Percentiles rank a stretch among this genome's conserved stretches.
Evolutionary conservation across 2,888 invertebrate genomes (phyloP).

Genomic region (Orchesella flavescens): DNA sequence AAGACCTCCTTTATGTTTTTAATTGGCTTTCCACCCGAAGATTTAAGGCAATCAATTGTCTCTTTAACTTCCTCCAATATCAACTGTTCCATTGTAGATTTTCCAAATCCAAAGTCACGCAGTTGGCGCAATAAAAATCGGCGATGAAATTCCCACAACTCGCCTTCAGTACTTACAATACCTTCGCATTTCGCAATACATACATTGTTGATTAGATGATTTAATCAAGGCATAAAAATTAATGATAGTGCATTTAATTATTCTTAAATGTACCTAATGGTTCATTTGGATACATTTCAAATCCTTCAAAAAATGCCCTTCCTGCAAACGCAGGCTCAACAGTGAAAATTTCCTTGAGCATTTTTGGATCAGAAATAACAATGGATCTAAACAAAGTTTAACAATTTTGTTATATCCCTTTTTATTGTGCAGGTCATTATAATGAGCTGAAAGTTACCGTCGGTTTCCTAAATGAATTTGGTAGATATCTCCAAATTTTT

Average conservation of each 20-base stretch:
- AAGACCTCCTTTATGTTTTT: constrained; percentile 7
- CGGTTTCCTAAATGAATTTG: constrained; percentile 37
- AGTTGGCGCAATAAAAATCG: constrained; percentile 40
- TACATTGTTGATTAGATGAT: no score
- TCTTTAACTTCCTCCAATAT: constrained; percentile 31
- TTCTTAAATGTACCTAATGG: constrained; percentile 43
- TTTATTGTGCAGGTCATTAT: not conserved
- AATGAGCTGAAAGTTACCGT: constrained; percentile 22
- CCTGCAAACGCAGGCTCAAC: constrained; percentile 31
- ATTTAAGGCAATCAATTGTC: constrained; percentile 12
- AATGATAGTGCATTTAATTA: no score
- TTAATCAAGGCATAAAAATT: no score
- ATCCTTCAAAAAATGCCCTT: constrained; percentile 41
- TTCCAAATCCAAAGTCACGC: constrained; percentile 52
- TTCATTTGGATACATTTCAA: constrained; percentile 52
- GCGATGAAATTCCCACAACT: constrained; percentile 42
- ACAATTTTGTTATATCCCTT: not conserved
- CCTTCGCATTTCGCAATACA: constrained; percentile 22
- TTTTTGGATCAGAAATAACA: constrained; percentile 38
- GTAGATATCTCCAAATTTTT: constrained; percentile 55
- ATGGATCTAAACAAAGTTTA: constrained; percentile 2
- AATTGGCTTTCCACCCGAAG: not conserved
- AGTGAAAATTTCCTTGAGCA: constrained; percentile 44
- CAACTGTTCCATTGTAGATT: constrained; percentile 37
- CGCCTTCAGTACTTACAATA: constrained; percentile 32